phyloP scores from a whole-genome alignment of 2,113 vertebrate genomes.

The Vulpes ferrilata region DNA sequence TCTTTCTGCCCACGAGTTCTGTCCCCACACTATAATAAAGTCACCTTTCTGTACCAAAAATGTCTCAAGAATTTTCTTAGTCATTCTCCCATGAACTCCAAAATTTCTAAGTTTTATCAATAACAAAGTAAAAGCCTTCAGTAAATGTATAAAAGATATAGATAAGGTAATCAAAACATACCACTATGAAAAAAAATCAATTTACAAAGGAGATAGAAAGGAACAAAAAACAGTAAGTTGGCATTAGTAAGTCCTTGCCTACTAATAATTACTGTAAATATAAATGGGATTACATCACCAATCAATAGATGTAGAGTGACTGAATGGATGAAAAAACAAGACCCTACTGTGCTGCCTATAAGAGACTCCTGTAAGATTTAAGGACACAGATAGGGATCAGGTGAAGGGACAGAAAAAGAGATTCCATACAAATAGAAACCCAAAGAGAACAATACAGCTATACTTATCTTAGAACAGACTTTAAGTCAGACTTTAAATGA shows the following conservation, averaged over 20 bases:
- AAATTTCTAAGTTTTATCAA: not conserved
- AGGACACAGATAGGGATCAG: not conserved
- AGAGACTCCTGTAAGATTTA: not conserved
- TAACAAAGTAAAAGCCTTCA: not conserved
- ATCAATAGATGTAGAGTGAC: not conserved
- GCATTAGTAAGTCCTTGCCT: not conserved
- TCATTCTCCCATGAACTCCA: not conserved
- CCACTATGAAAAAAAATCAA: not conserved
- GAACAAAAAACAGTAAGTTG: not conserved
- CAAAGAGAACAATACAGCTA: not conserved
- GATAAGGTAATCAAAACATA: not conserved
- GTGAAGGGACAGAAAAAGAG: not conserved
- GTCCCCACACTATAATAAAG: not conserved
- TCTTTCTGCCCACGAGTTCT: not conserved
- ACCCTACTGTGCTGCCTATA: not conserved
- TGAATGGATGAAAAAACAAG: not conserved
- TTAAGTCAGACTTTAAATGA: not conserved
- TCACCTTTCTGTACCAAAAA: not conserved
- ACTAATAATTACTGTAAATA: not conserved
- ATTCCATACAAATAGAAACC: not conserved
- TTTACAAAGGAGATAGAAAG: not conserved
- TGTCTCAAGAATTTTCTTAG: not conserved
- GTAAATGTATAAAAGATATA: not conserved
- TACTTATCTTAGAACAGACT: not conserved
- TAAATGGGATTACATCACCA: not conserved